A percentile compares a stretch with the other conserved stretches of the same genome.
Conservation (phyloP, 2,888 invertebrate genomes). For the Laothoe populi region DNA sequence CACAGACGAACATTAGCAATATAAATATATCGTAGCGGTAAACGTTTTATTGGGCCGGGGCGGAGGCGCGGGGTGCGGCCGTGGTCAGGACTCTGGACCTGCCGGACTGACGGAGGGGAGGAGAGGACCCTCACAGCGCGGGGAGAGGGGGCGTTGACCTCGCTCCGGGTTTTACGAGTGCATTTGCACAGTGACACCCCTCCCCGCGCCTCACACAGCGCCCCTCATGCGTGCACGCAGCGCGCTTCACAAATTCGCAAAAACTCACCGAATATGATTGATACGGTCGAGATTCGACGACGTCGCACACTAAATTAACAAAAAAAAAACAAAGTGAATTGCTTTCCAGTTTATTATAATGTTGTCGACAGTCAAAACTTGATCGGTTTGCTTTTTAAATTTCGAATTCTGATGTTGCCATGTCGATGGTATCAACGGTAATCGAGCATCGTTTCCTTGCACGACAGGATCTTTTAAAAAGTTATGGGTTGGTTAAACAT, state of each 20-base stretch:
- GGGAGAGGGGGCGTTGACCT: conserved; percentile 73
- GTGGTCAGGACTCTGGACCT: conserved; percentile 22
- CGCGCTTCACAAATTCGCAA: conserved; percentile 64
- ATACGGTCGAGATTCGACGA: conserved; percentile 64
- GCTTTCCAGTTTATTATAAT: conserved; percentile 50
- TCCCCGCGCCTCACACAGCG: conserved; percentile 44
- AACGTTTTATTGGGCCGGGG: conserved; percentile 64
- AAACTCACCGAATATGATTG: conserved; percentile 77
- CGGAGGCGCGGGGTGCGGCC: conserved; percentile 50
- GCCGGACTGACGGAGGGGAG: conserved; percentile 46
- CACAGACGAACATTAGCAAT: conserved; percentile 37
- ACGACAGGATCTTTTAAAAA: too few relatives aligned
- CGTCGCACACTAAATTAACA: conserved; percentile 48
- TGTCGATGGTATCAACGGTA: conserved; percentile 21
- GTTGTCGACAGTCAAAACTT: conserved; percentile 45
- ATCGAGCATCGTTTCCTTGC: conserved; percentile 25
- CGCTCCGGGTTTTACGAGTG: conserved; percentile 77
- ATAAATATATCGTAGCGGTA: conserved; percentile 74
- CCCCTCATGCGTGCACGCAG: conserved; percentile 69
- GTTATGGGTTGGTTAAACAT: background rate
- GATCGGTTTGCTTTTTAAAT: conserved; percentile 26
- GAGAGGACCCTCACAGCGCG: conserved; percentile 70
- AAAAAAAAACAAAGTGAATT: conserved; percentile 56
- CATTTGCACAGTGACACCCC: conserved; percentile 83
- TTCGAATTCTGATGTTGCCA: conserved; percentile 20